Evolutionary conservation across 2,797 vertebrate species (phyloP).

Genomic region (Okamejei kenojei): DNA sequence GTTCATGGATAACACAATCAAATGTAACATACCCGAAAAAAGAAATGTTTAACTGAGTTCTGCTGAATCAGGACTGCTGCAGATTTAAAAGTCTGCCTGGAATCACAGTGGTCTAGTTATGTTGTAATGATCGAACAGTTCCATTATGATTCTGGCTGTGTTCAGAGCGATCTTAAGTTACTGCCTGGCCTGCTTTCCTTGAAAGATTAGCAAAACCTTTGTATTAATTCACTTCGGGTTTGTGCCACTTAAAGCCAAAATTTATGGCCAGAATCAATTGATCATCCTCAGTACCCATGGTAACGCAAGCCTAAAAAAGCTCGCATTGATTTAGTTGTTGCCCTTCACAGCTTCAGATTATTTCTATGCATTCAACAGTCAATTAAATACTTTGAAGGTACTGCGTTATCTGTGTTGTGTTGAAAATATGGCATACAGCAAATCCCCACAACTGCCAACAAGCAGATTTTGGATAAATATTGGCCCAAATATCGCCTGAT

Average conservation of each 20-base stretch:
- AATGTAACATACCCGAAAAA: background rate
- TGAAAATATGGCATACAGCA: no score
- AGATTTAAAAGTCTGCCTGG: background rate
- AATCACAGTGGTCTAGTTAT: background rate
- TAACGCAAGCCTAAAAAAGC: background rate
- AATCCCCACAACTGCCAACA: no score
- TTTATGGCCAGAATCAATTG: background rate
- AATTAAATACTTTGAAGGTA: no score
- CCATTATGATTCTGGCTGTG: background rate
- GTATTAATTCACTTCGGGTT: background rate
- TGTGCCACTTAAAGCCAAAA: background rate
- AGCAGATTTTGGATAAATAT: no score
- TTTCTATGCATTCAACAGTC: no score
- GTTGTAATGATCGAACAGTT: no score
- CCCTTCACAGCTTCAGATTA: no score
- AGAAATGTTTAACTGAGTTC: background rate
- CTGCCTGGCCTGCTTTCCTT: background rate
- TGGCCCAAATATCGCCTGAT: no score
- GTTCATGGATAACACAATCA: background rate
- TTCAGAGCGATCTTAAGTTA: background rate
- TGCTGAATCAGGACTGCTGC: background rate
- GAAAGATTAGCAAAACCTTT: background rate
- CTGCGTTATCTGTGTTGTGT: no score
- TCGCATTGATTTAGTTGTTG: no score
- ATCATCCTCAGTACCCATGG: background rate